Evolutionary conservation across 37 sponge, comb jelly and placozoan species (phyloP).

Genomic region (Lycopodina hypogea): DNA sequence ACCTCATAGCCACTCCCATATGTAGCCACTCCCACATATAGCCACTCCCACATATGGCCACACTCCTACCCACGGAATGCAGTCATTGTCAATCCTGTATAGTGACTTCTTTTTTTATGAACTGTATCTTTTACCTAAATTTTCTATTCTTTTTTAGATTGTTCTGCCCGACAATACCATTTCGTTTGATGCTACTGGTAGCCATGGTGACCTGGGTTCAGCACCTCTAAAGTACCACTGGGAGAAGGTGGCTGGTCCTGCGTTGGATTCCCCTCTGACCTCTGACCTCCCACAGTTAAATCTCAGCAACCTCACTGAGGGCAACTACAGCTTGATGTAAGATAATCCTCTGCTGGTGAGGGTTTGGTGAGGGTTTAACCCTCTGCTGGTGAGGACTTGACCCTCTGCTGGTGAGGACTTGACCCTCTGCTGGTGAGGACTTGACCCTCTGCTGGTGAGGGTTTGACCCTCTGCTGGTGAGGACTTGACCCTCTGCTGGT

Average conservation of each 20-base stretch:
- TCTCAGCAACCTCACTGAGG: slow-evolving; percentile 25
- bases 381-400: background rate
- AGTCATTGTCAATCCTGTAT: no score
- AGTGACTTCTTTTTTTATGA: no score
- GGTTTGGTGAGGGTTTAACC: background rate
- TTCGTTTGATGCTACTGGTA: slow-evolving; percentile 36
- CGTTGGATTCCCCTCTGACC: background rate
- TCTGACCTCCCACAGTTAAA: slow-evolving; percentile 14
- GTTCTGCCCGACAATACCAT: background rate
- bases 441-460: background rate
- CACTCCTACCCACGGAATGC: no score
- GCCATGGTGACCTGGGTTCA: slow-evolving; percentile 31
- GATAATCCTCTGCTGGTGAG: background rate
- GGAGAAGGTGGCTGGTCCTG: slow-evolving; percentile 49
- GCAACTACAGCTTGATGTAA: slow-evolving; percentile 55
- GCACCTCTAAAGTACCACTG: slow-evolving; percentile 41
- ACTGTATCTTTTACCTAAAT: no score
- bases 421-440: background rate
- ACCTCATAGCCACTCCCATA: background rate
- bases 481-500: no score
- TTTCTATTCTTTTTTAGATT: background rate
- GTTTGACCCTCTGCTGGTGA: background rate
- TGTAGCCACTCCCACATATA: no score
- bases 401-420: background rate
- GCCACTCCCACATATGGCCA: no score